Percentiles rank a stretch among this genome's conserved stretches.
Evolutionary conservation across 2,113 vertebrate genomes (phyloP).

Genomic region (Mastomys coucha): DNA sequence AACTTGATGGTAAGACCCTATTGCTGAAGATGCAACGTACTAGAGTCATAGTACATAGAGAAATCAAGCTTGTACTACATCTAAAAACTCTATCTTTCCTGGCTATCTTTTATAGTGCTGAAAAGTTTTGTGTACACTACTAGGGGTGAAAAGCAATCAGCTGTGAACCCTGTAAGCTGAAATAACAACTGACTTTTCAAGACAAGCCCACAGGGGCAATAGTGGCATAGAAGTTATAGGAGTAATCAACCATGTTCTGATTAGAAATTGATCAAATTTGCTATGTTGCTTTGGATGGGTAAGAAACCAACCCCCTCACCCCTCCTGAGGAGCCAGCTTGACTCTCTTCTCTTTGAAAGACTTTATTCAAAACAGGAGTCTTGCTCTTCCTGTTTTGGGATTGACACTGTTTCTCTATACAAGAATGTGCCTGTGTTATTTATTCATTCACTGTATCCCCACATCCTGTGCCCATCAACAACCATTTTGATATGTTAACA

Average conservation of each 20-base stretch:
- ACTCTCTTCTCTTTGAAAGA: neutral
- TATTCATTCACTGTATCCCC: slow-evolving; percentile 67
- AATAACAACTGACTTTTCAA: too few species aligned
- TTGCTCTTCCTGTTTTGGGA: neutral
- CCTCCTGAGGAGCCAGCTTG: neutral
- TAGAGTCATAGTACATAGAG: neutral
- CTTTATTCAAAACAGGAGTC: neutral
- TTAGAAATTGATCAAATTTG: neutral
- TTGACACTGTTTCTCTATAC: neutral
- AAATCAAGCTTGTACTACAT: too few species aligned
- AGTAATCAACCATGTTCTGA: neutral
- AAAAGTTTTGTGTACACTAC: neutral
- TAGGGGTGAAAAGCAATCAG: neutral
- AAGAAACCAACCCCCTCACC: neutral
- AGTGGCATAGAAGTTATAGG: neutral
- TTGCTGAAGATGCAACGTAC: neutral
- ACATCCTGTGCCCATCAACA: neutral
- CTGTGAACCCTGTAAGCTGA: neutral
- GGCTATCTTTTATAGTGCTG: neutral
- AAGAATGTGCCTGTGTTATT: neutral
- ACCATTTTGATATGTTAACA: neutral
- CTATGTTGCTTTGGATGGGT: neutral
- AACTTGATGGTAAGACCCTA: neutral
- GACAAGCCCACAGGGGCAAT: neutral
- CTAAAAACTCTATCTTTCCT: neutral